Evolutionary conservation across 2,888 invertebrate genomes (phyloP).

Genomic region (Gymnoscelis rufifasciata): DNA sequence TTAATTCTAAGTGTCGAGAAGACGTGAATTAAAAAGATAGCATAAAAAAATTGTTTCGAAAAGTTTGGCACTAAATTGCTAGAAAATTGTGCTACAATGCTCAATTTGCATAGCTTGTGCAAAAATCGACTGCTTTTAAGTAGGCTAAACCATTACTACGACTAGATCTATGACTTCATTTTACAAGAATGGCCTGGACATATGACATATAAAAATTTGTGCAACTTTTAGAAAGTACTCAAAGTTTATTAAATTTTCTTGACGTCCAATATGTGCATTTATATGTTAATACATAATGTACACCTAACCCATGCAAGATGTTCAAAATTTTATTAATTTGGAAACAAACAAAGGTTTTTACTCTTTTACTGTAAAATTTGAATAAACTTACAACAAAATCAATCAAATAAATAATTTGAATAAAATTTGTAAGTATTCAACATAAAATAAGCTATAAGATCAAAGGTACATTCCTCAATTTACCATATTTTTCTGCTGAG

Average conservation of each 20-base stretch:
- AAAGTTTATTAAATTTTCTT: not conserved
- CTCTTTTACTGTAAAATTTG: too few species aligned
- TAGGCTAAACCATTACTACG: conserved; percentile 15
- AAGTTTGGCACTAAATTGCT: conserved; percentile 16
- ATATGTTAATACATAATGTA: not conserved
- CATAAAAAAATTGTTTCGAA: conserved; percentile 12
- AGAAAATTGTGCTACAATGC: not conserved
- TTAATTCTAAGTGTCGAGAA: not conserved
- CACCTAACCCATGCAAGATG: not conserved
- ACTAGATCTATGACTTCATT: conserved; percentile 25
- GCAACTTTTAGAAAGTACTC: not conserved
- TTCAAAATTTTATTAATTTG: not conserved
- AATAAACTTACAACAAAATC: not conserved
- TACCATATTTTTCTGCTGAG: not conserved
- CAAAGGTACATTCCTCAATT: not conserved
- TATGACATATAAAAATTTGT: not conserved
- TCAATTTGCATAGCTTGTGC: conserved; percentile 13
- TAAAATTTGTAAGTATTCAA: not conserved
- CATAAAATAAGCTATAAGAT: not conserved
- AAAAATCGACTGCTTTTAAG: conserved; percentile 3
- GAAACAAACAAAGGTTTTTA: too few species aligned
- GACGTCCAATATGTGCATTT: not conserved
- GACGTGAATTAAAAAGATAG: not conserved
- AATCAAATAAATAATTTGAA: not conserved
- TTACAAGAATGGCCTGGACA: conserved; percentile 12